These are phyloP conservation scores for Dipodomys stephensi DNA, from an alignment of 2,113 vertebrate genomes.

Conservation along the genomic window DNA sequence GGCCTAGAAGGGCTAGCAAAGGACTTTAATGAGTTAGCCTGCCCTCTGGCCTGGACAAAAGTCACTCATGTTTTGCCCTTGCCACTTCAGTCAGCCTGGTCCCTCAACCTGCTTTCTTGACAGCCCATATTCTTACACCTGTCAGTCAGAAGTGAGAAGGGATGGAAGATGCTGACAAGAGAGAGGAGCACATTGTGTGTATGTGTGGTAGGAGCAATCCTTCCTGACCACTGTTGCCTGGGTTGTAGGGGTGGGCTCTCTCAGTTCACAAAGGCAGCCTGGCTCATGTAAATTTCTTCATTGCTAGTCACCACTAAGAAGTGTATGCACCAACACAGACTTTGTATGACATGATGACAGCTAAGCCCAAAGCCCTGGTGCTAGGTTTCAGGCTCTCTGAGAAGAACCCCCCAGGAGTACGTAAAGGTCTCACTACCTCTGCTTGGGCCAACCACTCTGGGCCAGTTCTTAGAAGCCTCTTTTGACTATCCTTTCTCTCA, in stretches of 20 bases:
- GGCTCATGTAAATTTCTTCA: constrained; percentile 23
- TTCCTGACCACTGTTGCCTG: background rate
- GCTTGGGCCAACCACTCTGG: background rate
- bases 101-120: background rate
- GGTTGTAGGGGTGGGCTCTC: background rate
- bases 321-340: background rate
- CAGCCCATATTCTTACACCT: background rate
- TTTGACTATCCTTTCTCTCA: constrained; percentile 48
- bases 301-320: background rate
- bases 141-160: background rate
- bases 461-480: constrained; percentile 55
- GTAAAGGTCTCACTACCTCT: constrained; percentile 30
- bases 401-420: constrained; percentile 47
- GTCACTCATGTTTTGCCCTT: background rate
- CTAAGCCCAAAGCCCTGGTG: constrained; percentile 19
- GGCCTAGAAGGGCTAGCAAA: background rate
- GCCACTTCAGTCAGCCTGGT: background rate
- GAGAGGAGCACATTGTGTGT: background rate
- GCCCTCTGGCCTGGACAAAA: background rate
- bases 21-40: background rate
- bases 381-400: constrained; percentile 65
- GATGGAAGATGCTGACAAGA: background rate
- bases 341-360: constrained; percentile 36
- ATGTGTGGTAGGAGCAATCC: background rate
- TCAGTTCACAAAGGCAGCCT: constrained; percentile 32